Evolutionary conservation across 2,113 vertebrate species (phyloP).

Genomic region (Rhabdomys dilectus): DNA sequence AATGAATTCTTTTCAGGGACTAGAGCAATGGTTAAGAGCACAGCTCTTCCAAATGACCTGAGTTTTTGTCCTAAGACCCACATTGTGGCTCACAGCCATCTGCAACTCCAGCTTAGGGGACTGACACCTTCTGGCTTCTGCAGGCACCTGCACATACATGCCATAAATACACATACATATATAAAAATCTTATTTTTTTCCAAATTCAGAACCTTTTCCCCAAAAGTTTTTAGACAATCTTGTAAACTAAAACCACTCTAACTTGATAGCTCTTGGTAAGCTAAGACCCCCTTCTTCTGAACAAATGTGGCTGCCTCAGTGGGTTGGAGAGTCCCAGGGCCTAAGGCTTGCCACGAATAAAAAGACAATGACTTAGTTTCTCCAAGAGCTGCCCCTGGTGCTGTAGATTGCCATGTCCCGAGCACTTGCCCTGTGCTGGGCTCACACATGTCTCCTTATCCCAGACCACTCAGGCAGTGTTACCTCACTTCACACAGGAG

Average conservation of each 20-base stretch:
- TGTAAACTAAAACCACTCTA: neutral
- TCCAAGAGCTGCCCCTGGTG: neutral
- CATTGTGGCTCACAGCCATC: neutral
- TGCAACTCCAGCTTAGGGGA: neutral
- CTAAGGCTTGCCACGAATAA: neutral
- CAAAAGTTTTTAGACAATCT: neutral
- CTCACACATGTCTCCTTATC: neutral
- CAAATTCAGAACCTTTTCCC: neutral
- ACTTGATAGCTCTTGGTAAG: conserved; percentile 24
- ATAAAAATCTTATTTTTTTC: neutral
- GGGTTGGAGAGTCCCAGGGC: neutral
- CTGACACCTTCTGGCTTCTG: no score
- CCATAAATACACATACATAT: neutral
- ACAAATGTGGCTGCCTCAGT: neutral
- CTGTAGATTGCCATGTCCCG: neutral
- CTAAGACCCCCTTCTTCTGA: no score
- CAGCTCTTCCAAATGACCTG: neutral
- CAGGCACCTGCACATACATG: no score
- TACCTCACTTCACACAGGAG: neutral
- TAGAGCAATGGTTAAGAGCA: neutral
- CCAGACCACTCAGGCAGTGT: fast-evolving
- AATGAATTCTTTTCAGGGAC: neutral
- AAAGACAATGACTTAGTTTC: neutral
- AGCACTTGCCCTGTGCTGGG: neutral
- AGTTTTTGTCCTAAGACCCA: neutral